Conservation (phyloP, 2,113 vertebrate species). For the Austrofundulus limnaeus region DNA sequence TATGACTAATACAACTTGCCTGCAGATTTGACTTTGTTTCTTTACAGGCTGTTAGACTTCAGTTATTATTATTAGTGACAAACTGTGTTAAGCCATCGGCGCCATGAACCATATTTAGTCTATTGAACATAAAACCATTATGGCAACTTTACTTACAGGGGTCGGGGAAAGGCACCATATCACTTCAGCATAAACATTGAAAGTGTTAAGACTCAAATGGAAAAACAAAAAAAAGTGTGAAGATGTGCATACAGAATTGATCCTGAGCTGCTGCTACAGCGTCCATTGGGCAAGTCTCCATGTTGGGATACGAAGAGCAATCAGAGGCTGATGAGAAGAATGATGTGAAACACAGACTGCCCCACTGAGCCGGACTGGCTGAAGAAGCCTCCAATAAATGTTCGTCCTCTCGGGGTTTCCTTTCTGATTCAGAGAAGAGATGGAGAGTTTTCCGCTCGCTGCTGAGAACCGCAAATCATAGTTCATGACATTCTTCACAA, state of each 20-base stretch:
- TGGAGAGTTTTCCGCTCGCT: slow-evolving; percentile 31
- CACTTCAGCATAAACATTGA: slow-evolving; percentile 76
- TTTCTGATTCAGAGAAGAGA: slow-evolving; percentile 59
- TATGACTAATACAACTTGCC: slow-evolving; percentile 58
- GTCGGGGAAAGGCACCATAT: slow-evolving; percentile 78
- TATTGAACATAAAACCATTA: slow-evolving; percentile 69
- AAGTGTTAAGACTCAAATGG: slow-evolving; percentile 80
- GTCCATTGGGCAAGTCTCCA: slow-evolving; percentile 52
- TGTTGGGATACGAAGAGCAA: slow-evolving; percentile 55
- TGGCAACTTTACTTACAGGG: slow-evolving; percentile 68
- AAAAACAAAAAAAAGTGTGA: slow-evolving; percentile 62
- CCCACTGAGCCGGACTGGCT: slow-evolving; percentile 60
- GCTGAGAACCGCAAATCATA: slow-evolving; percentile 37
- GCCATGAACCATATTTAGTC: slow-evolving; percentile 43
- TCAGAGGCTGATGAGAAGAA: slow-evolving; percentile 67
- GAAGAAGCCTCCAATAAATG: slow-evolving; percentile 53
- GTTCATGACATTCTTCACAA: slow-evolving; percentile 79
- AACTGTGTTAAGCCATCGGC: slow-evolving; percentile 53
- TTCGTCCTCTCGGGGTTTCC: slow-evolving; percentile 54
- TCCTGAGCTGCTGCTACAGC: slow-evolving; percentile 70
- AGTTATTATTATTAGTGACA: slow-evolving; percentile 65
- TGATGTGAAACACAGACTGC: slow-evolving; percentile 58
- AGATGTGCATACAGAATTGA: slow-evolving; percentile 65
- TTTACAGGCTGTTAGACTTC: slow-evolving; percentile 66
- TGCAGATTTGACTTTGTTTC: slow-evolving; percentile 58